Conservation (phyloP, 2,113 vertebrate species). For the Myrmophylax atrothorax region DNA sequence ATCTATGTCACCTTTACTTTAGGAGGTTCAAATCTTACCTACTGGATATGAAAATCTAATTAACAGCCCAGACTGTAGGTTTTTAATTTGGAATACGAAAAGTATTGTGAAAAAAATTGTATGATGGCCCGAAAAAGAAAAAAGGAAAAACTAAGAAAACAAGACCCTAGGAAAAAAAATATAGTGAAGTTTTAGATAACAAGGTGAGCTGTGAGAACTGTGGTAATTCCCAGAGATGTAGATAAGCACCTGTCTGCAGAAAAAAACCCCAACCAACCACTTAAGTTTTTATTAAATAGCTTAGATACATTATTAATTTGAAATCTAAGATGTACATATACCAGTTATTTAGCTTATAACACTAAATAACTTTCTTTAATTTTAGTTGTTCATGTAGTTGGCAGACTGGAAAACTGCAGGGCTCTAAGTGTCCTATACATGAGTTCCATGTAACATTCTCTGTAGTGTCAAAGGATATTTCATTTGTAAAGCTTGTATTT, state of each 20-base stretch:
- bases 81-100: not conserved
- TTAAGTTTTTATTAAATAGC: not conserved
- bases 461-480: slow-evolving; percentile 59
- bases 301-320: not conserved
- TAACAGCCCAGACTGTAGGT: not conserved
- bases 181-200: not conserved
- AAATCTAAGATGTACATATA: not conserved
- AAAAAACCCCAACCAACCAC: not conserved
- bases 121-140: not conserved
- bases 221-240: not conserved
- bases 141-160: not conserved
- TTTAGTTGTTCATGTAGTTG: not conserved
- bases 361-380: not conserved
- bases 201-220: not conserved
- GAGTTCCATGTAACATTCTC: slow-evolving; percentile 45
- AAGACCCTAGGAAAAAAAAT: not conserved
- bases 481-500: slow-evolving; percentile 65
- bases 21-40: not conserved
- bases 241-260: not conserved
- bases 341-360: not conserved
- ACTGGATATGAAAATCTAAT: not conserved
- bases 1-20: not conserved
- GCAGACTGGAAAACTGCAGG: not conserved
- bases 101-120: not conserved
- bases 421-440: not conserved